phyloP scores from a whole-genome alignment of 92 coral and sea anemone genomes.

The Epizoanthus rinbou region DNA sequence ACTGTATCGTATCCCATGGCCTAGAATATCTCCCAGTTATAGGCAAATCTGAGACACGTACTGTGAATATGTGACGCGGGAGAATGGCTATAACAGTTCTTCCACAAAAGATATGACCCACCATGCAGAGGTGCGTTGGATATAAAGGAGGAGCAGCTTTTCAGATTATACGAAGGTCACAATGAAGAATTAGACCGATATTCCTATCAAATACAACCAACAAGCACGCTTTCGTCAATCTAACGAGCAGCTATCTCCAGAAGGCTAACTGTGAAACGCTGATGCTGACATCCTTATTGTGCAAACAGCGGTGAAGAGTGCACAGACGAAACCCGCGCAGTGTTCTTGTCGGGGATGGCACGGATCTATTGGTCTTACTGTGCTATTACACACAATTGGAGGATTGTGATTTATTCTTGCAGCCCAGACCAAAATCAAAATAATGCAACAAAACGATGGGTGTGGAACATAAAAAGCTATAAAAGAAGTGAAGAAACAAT shows the following conservation, averaged over 20 bases:
- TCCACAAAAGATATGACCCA: slow-evolving; percentile 46
- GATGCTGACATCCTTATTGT: slow-evolving; percentile 65
- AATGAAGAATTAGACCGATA: slow-evolving; percentile 47
- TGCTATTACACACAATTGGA: slow-evolving; percentile 30
- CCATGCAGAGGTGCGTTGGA: slow-evolving; percentile 39
- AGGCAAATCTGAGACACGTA: slow-evolving; percentile 19
- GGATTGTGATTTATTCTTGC: slow-evolving; percentile 36
- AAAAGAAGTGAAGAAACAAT: background rate
- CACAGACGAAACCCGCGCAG: slow-evolving; percentile 29
- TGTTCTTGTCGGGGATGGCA: slow-evolving; percentile 57
- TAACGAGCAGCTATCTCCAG: slow-evolving; percentile 28
- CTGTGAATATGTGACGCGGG: background rate
- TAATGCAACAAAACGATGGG: slow-evolving; percentile 44
- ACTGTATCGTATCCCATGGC: slow-evolving; percentile 40
- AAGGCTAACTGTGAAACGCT: slow-evolving; percentile 34
- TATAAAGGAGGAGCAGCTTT: background rate
- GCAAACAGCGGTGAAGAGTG: slow-evolving; percentile 50
- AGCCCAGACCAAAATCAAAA: slow-evolving; percentile 53
- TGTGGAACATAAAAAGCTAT: slow-evolving; percentile 58
- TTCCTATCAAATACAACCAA: slow-evolving; percentile 51
- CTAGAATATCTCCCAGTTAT: background rate
- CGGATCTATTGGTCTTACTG: slow-evolving; percentile 57
- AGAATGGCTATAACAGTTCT: slow-evolving; percentile 35
- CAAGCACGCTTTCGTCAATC: slow-evolving; percentile 50
- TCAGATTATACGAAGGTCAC: slow-evolving; percentile 37